Evolutionary conservation across 2,888 invertebrate species (phyloP), one percentile per base, ranked within the genome.

Genomic region (Stegana nigrithorax): DNA sequence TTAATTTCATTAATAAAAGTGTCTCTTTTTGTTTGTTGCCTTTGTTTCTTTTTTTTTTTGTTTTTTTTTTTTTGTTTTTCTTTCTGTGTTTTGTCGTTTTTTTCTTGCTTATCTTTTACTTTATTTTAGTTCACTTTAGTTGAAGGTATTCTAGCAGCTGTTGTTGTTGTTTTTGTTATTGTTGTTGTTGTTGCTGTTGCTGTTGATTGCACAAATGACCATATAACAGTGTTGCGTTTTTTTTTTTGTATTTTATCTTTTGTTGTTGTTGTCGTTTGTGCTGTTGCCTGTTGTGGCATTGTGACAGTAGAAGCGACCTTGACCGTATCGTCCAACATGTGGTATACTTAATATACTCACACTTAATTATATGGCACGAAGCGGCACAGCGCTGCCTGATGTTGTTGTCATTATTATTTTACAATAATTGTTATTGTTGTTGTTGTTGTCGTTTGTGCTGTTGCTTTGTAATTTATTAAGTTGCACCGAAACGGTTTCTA

Each of bases 241-340:
- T 39, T n/a, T 8, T 8, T 6, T 39, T 8, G 14, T 39, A n/a
- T n/a, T n/a, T n/a, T n/a, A n/a, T n/a, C 17, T 39, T 8, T n/a
- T 39, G 14, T 39, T 6, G 39, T 17, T 39, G 14, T 32, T 32
- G 32, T 17, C 14, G 39, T 17, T 39, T n/a, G 12, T 17, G 17
- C 17, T 39, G 39, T 39, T 17, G 39, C 39, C n/a, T 39, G 17
- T 39, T 39, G 39, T n/a, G n/a, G n/a, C n/a, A n/a, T n/a, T n/a
- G n/a, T n/a, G n/a, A n/a, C n/a, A n/a, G n/a, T n/a, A n/a, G n/a
- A 39, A 39, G 39, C 39, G 39, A 39, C 39, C 39, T 39, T 39
- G 39, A 39, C 39, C 39, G 39, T 17, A 14, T 39, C 39, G 10
- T 39, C 17, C 39, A 39, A 8, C 39, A 39, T 39, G 39, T 39